Conservation (phyloP, 2,888 invertebrate species). For the Epirrhoe alternata region DNA sequence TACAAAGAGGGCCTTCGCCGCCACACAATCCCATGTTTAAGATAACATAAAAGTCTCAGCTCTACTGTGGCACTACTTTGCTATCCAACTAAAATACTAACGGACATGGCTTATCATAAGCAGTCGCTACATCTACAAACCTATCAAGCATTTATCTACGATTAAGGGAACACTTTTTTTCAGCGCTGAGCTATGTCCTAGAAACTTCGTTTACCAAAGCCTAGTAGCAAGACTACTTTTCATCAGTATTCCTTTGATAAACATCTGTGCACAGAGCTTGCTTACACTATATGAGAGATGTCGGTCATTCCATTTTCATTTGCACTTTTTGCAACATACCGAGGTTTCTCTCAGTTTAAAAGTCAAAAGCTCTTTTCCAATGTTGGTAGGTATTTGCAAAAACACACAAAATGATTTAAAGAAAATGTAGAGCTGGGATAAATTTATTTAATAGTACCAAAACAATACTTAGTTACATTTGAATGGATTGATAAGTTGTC, state of each 20-base stretch:
- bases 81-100: neutral
- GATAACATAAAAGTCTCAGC: neutral
- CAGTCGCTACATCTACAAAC: neutral
- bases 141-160: neutral
- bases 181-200: neutral
- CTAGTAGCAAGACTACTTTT: slow-evolving; percentile 15
- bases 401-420: no score
- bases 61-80: no score
- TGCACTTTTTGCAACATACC: slow-evolving; percentile 33
- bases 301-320: slow-evolving; percentile 52
- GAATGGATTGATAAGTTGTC: no score
- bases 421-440: neutral
- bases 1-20: neutral
- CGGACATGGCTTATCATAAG: neutral
- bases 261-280: neutral
- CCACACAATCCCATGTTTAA: neutral
- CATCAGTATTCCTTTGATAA: slow-evolving; percentile 15
- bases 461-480: neutral
- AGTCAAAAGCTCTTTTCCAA: no score
- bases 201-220: neutral
- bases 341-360: slow-evolving; percentile 38
- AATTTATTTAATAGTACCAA: neutral
- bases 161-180: neutral
- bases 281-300: slow-evolving; percentile 38
- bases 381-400: no score